Conservation (phyloP, 2,113 vertebrate genomes). For the Puma concolor region DNA sequence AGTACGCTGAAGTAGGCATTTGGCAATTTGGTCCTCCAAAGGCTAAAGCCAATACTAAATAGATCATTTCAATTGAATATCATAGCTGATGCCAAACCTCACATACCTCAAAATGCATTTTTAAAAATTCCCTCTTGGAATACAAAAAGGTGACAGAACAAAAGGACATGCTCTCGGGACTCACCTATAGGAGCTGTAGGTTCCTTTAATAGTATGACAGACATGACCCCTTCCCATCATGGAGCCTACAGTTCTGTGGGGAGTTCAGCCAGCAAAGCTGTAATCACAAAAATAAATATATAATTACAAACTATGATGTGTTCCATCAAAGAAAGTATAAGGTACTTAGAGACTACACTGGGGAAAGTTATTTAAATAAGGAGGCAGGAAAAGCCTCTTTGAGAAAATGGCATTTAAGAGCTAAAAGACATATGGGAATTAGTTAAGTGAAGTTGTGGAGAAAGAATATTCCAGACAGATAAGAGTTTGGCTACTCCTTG, state of each 20-base stretch:
- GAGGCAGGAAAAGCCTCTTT: not conserved
- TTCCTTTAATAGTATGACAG: not conserved
- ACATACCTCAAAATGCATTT: not conserved
- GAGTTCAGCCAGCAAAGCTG: not conserved
- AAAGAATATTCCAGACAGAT: not conserved
- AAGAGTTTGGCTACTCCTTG: no score
- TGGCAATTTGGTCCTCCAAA: not conserved
- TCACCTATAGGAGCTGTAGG: not conserved
- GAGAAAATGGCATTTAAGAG: not conserved
- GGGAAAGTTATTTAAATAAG: not conserved
- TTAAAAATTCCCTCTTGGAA: not conserved
- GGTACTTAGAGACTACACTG: not conserved
- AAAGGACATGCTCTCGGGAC: not conserved
- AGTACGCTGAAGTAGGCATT: not conserved
- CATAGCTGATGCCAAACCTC: not conserved
- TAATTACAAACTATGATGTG: not conserved
- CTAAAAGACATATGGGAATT: not conserved
- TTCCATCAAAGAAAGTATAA: not conserved
- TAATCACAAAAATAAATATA: not conserved
- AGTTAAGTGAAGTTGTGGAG: not conserved
- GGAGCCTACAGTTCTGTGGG: not conserved
- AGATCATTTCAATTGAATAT: not conserved
- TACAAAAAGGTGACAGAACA: not conserved
- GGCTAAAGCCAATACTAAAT: not conserved
- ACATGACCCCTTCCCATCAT: not conserved